A percentile compares a stretch with the other conserved stretches of the same genome.
These are phyloP conservation scores for Caenorhabditis sp. DNA, from an alignment of 2,888 invertebrate genomes.

Conservation along the genomic window DNA sequence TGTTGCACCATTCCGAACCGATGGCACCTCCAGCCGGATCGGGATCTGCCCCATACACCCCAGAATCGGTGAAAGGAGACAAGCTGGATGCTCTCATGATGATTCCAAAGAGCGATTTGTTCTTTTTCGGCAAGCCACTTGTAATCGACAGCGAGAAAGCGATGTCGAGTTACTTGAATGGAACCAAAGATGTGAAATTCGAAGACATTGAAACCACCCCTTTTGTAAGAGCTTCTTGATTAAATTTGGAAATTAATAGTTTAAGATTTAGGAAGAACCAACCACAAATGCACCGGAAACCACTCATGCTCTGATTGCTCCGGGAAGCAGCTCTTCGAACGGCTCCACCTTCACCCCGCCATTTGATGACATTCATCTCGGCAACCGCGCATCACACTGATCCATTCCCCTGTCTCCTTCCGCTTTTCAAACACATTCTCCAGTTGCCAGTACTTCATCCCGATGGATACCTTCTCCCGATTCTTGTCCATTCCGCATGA, in stretches of 20 bases:
- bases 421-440: background rate
- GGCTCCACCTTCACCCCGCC: conserved; percentile 46
- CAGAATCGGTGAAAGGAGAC: conserved; percentile 48
- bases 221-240: background rate
- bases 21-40: background rate
- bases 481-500: conserved; percentile 25
- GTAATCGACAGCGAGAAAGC: conserved; percentile 6
- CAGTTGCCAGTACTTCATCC: conserved; percentile 18
- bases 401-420: conserved; percentile 1
- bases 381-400: conserved; percentile 44
- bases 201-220: conserved; percentile 13
- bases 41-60: conserved; percentile 61
- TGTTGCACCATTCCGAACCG: background rate
- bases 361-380: conserved; percentile 50
- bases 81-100: conserved; percentile 35
- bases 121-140: background rate
- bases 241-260: no score
- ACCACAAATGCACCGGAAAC: conserved; percentile 7
- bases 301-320: conserved; percentile 21
- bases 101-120: conserved; percentile 12
- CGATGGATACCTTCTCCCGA: conserved; percentile 41
- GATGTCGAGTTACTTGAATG: conserved; percentile 10
- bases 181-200: conserved; percentile 29
- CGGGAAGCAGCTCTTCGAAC: conserved; percentile 42
- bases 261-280: conserved; percentile 25